A percentile compares a stretch with the other conserved stretches of the same genome.
Evolutionary conservation across 2,797 vertebrate species (phyloP).

Genomic region (Astyanax mexicanus): DNA sequence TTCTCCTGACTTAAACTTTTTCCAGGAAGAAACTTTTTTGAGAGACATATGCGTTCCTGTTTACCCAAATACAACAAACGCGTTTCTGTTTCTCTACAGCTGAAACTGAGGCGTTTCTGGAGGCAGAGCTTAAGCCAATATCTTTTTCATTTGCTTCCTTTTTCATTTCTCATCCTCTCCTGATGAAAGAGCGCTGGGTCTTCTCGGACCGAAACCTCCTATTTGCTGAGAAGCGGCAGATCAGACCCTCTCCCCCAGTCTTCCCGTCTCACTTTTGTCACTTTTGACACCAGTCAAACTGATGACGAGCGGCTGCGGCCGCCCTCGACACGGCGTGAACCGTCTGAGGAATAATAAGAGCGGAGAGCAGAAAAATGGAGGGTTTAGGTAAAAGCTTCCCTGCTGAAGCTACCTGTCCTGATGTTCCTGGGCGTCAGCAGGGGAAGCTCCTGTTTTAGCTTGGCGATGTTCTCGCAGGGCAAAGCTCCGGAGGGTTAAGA

Average conservation of each 20-base stretch:
- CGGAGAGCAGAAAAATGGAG: background rate
- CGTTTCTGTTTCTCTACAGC: background rate
- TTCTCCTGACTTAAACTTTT: too few relatives aligned
- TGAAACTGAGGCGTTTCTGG: background rate
- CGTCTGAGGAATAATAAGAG: conserved; percentile 25
- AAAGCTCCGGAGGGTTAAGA: conserved; percentile 34
- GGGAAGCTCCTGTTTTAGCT: conserved; percentile 34
- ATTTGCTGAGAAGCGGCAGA: conserved; percentile 16
- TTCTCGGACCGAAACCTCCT: conserved; percentile 14
- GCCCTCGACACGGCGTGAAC: conserved; percentile 12
- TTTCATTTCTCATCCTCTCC: background rate
- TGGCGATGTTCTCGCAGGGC: conserved; percentile 4
- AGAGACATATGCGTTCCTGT: background rate
- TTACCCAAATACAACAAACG: conserved; percentile 1
- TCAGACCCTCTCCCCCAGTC: conserved; percentile 4
- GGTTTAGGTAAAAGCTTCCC: conserved; percentile 8
- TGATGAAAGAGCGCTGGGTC: conserved; percentile 16
- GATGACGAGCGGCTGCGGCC: conserved; percentile 8
- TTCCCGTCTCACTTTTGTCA: conserved; percentile 31
- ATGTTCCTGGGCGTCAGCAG: background rate
- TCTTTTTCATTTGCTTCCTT: background rate
- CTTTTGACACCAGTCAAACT: conserved; percentile 16
- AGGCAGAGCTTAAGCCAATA: conserved; percentile 14
- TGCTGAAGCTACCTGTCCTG: background rate
- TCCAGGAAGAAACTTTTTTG: too few relatives aligned